Base-by-base conservation (phyloP, 2,888 invertebrate genomes). In the Epinotia brunnichana region DNA sequence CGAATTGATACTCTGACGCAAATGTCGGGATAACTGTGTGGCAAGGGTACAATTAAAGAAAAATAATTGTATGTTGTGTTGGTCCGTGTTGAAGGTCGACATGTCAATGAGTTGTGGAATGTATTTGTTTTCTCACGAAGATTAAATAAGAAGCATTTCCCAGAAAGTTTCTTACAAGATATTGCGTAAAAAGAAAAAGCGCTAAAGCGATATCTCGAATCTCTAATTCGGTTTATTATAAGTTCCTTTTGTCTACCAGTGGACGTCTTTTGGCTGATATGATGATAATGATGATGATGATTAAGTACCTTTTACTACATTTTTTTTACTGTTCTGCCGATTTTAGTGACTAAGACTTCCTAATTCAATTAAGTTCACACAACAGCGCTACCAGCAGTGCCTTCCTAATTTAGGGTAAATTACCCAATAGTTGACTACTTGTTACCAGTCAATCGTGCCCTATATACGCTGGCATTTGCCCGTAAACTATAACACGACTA, bases 341-440 rank as follows among this genome's bases (percentile, higher is more conserved):
- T 35, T 35, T n/a, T n/a, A 48, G 48, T n/a, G 7, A n/a, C 48
- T 48, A 13, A 48, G 35, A 44, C 13, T 41, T 41, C 44, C 4
- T 5, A 5, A 44, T 44, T 44, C 15, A n/a, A 44, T 44, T n/a
- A 44, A 44, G 3, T 15, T 15, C 44, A 44, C 44, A 44, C 15
- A 44, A 44, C 44, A 19, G 41, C n/a, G 35, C 61, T 24, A 7
- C 21, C 59, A 11, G 7, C 41, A 53, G 39, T 29, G 9, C 13
- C 19, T 56, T 21, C 35, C 35, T 9, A 48, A 63, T 63, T 75
- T 73, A 76, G 75, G 79, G 78, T 80, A 79, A 79, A 76, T 73
- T 76, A 72, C 75, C 78, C 78, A 80, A 78, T 81, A 79, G 77
- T 77, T 74, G 74, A 39, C 66, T 66, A 72, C 61, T 72, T 48